Evolutionary conservation across 2,797 vertebrate species (phyloP), one percentile per base, ranked within the genome.

Genomic region (Phrynocephalus forsythii): DNA sequence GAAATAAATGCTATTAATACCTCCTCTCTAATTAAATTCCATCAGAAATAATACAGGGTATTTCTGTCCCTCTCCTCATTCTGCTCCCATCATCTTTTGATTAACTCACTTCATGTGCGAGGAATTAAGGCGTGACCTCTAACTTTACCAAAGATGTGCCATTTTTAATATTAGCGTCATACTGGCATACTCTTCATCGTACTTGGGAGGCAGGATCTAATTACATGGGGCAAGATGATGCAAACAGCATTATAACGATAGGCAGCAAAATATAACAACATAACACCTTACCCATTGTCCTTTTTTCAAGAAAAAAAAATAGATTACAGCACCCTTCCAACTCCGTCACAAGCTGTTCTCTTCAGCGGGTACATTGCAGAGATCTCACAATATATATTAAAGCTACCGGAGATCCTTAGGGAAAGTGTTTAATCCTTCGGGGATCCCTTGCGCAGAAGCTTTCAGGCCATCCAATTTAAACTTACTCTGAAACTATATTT

Each of bases 11-110:
- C 94, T 92, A 94, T 95, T 95, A 95, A 96, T 94, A 93, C 78
- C 87, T 88, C 91, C 88, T 93, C 94, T 93, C 94, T 95, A 95
- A 96, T 95, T 95, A 95, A 94, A 94, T 95, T 94, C 94, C 90
- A 92, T 90, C 89, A 92, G 93, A 95, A 94, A 95, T 91, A 91
- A 92, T 92, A 68, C 85, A 86, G 82, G 83, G 93, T 95, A 94
- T 94, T 94, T 94, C 93, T 90, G 90, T 93, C 93, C 87, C 91
- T 88, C 91, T 91, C 92, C 92, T 93, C 92, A 88, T 94, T 91
- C 94, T 90, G 93, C 93, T 92, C 90, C 94, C 90, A 94, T 95
- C 93, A 83, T 93, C 93, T 94, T 94, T 93, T 94, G 94, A 96
- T 95, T 94, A 95, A 95, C 92, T 93, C 90, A 92, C 92, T 90